Percentiles rank a stretch among this genome's conserved stretches.
These are phyloP conservation scores for Meloidogyne chitwoodi DNA, from an alignment of 1,140 invertebrate species.

Conservation along the genomic window DNA sequence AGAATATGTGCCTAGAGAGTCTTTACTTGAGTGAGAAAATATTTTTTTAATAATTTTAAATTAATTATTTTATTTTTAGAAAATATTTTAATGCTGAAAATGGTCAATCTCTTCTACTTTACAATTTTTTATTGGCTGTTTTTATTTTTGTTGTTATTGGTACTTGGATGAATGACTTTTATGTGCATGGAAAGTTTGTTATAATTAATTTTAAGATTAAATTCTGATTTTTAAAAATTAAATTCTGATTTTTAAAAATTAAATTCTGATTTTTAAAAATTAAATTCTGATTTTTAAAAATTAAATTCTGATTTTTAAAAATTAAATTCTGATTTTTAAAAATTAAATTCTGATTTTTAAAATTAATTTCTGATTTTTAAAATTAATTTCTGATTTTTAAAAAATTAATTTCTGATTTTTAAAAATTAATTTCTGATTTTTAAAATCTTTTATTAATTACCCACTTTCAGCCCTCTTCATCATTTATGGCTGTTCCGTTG, in stretches of 20 bases:
- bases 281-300: too few relatives aligned
- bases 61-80: constrained; percentile 20
- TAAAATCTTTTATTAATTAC: neutral
- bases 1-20: neutral
- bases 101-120: constrained; percentile 34
- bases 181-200: constrained; percentile 40
- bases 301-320: neutral
- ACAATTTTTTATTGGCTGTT: constrained; percentile 47
- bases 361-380: too few relatives aligned
- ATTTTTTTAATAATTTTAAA: neutral
- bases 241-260: neutral
- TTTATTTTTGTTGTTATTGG: constrained; percentile 42
- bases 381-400: neutral
- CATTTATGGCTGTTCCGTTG: constrained; percentile 52
- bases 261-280: neutral
- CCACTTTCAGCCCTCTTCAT: constrained; percentile 6
- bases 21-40: neutral
- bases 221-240: neutral
- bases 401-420: neutral
- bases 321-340: neutral
- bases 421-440: neutral
- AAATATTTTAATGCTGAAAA: constrained; percentile 20
- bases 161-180: constrained; percentile 37
- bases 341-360: neutral
- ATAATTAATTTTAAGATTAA: neutral